Base-by-base conservation (phyloP, 2,797 vertebrate genomes). In the Rhabdophis nuchalis region DNA sequence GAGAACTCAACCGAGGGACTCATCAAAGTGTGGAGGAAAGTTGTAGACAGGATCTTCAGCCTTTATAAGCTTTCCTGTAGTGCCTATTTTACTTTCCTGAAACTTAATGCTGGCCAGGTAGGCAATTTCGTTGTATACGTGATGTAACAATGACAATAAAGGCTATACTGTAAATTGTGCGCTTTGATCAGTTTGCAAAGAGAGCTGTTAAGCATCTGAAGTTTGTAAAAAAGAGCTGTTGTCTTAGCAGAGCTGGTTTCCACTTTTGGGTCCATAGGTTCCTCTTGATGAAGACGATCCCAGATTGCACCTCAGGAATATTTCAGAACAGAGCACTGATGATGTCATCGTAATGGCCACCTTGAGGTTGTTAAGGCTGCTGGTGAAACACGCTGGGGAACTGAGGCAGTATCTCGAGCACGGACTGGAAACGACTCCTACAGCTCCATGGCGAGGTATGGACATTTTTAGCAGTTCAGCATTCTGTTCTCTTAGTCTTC, bases 271-370 rank as follows among this genome's bases (percentile, higher is more conserved):
- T 68, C 27, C 88, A 32, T 94, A 99, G 99, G 96, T 98, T 88
- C 97, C 97, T 10, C 96, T 99, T 56, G 98, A 99, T 93, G 99
- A 99, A 95, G 99, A 99, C 32, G 98, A 99, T 96, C 99, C 98
- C 0, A 98, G 99, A 91, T 95, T 99, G 68, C 98, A 97, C 95
- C 97, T 98, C 92, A 97, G 96, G 93, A 97, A 94, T 68, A 97
- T 94, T 94, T 98, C 94, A 87, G 99, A 99, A 94, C 99, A 99
- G 97, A 99, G 99, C 96, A 99, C 98, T 3, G 99, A 99, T 29
- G 99, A 99, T 25, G 97, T 99, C 50, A 99, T 99, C 8, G 99
- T 99, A 91, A 99, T 99, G 99, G 99, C 99, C 86, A 99, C 99
- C 0, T 96, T 99, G 91, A 98, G 99, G 11, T 96, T 99, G 58